A percentile compares a stretch with the other conserved stretches of the same genome.
phyloP scores from a whole-genome alignment of 1,140 invertebrate species.

The Aplysia californica region DNA sequence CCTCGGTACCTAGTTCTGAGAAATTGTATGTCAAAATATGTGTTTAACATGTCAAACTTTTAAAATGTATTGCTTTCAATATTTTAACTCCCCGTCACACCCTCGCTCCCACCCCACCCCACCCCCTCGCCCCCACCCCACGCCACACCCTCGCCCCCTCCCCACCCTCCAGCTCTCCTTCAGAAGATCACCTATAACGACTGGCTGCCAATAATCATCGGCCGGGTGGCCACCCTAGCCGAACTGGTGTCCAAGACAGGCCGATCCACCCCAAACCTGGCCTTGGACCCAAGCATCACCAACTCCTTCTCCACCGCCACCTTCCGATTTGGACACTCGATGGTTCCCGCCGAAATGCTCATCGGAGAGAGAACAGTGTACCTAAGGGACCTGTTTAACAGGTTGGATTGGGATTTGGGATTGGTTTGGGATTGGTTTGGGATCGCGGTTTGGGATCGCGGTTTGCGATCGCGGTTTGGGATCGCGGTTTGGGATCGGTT shows the following conservation, averaged over 20 bases:
- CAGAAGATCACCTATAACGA: constrained; percentile 94
- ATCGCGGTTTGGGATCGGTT: no score
- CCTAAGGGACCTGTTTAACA: constrained; percentile 23
- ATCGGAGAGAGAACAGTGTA: constrained; percentile 1
- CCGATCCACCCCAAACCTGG: neutral
- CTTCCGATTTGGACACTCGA: constrained; percentile 32
- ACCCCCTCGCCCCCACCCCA: constrained; percentile 88
- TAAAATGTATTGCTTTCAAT: constrained; percentile 95
- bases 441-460: no score
- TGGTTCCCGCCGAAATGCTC: constrained; percentile 10
- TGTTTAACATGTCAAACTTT: constrained; percentile 83
- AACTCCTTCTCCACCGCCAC: constrained; percentile 33
- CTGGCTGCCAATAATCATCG: constrained; percentile 63
- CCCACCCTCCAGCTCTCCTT: constrained; percentile 78
- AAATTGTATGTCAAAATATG: constrained; percentile 72
- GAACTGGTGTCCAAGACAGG: constrained; percentile 4
- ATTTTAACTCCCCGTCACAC: constrained; percentile 97
- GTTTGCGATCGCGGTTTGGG: no score
- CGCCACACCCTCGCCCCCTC: constrained; percentile 75
- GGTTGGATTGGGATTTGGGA: no score
- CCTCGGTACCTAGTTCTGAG: neutral
- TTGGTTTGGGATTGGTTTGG: no score
- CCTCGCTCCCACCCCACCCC: constrained; percentile 82
- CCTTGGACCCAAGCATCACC: constrained; percentile 23
- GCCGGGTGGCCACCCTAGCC: neutral